Evolutionary conservation across 2,797 vertebrate genomes (phyloP).

Genomic region (Leuciscus waleckii): DNA sequence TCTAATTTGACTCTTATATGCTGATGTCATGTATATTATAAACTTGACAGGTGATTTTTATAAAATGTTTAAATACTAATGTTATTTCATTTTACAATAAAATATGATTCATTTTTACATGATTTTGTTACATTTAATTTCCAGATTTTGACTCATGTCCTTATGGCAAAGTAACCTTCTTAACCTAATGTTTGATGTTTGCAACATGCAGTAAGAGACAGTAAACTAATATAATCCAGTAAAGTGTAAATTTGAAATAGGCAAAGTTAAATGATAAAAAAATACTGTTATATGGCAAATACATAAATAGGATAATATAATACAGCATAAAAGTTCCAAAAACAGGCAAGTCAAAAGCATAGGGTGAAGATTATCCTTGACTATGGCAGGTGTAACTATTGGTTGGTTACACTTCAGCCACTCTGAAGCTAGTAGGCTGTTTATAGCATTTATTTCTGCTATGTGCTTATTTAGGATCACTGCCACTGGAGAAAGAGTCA

Average conservation of each 20-base stretch:
- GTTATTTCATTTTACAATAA: not conserved
- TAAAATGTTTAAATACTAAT: not conserved
- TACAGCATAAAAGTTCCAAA: not conserved
- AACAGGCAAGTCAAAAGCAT: not conserved
- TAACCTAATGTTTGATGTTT: not conserved
- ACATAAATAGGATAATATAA: not conserved
- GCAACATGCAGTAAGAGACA: not conserved
- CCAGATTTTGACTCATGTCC: too few relatives aligned
- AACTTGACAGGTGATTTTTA: too few relatives aligned
- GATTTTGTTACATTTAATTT: too few relatives aligned
- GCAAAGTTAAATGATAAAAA: not conserved
- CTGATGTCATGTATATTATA: too few relatives aligned
- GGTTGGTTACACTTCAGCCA: not conserved
- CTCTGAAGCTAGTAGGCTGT: not conserved
- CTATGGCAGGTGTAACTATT: not conserved
- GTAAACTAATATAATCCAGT: not conserved
- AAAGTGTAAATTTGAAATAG: not conserved
- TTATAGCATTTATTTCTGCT: conserved; percentile 17
- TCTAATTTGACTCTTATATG: too few relatives aligned
- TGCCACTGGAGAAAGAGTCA: conserved; percentile 3
- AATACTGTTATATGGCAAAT: not conserved
- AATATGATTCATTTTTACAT: not conserved
- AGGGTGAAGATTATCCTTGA: conserved; percentile 10
- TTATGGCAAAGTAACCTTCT: not conserved
- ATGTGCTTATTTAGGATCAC: conserved; percentile 28